These are phyloP conservation scores for Oreochromis aureus DNA, from an alignment of 2,113 vertebrate genomes.

Conservation along the genomic window DNA sequence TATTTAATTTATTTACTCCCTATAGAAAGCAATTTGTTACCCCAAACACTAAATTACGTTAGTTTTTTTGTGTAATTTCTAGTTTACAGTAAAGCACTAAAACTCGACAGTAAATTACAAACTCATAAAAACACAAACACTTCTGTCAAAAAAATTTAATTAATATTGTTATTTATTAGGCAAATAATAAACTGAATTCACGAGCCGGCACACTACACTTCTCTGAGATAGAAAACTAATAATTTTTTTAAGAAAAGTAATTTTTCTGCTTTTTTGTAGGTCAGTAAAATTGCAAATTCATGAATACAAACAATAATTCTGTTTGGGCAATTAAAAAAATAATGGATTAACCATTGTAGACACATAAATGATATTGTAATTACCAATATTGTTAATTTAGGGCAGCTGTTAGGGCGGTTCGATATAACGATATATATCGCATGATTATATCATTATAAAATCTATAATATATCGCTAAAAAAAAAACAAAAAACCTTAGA, in stretches of 20 bases:
- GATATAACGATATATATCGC: background rate
- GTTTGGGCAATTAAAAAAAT: background rate
- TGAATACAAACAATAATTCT: background rate
- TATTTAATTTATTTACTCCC: background rate
- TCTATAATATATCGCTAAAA: too few relatives aligned
- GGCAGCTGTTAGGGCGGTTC: fast-evolving
- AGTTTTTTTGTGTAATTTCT: background rate
- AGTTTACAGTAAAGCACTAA: background rate
- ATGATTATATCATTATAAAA: background rate
- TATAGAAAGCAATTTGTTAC: background rate
- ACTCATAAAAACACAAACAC: background rate
- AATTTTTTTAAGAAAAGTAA: background rate
- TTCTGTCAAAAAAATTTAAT: background rate
- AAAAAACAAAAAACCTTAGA: background rate
- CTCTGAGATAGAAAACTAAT: background rate
- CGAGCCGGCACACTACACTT: fast-evolving
- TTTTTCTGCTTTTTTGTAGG: background rate
- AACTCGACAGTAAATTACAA: background rate
- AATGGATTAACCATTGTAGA: background rate
- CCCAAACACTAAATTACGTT: background rate
- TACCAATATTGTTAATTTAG: background rate
- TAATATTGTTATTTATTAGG: background rate
- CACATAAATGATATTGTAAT: background rate
- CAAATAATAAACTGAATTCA: background rate
- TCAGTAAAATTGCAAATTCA: background rate